Percentiles rank a stretch among this genome's conserved stretches.
These are phyloP conservation scores for Calidris pugnax DNA, from an alignment of 2,113 vertebrate genomes.

Conservation along the genomic window DNA sequence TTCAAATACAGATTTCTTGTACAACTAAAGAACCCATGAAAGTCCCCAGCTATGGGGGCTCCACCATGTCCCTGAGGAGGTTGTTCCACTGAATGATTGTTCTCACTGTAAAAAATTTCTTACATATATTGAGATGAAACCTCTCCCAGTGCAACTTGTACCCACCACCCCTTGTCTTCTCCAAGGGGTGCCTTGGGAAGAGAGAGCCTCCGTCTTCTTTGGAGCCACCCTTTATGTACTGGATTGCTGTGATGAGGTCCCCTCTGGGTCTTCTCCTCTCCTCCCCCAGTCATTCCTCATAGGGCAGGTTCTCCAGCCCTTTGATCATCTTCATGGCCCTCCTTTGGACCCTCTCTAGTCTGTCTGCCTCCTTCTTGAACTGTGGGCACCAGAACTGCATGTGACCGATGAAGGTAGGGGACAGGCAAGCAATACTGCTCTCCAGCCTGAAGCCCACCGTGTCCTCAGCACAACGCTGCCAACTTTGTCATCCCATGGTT, in stretches of 20 bases:
- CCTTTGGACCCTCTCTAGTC: not conserved
- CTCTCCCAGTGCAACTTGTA: not conserved
- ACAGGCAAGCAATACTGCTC: not conserved
- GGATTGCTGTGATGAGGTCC: not conserved
- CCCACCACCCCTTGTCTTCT: not conserved
- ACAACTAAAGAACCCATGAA: not conserved
- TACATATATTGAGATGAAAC: not conserved
- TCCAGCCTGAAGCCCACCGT: not conserved
- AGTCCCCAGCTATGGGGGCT: rapidly evolving
- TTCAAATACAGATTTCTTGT: not conserved
- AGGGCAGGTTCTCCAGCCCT: not conserved
- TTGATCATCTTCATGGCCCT: not conserved
- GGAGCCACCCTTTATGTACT: not conserved
- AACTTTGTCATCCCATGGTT: not conserved
- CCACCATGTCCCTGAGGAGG: not conserved
- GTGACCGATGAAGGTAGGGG: not conserved
- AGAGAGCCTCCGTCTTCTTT: not conserved
- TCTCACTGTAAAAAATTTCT: not conserved
- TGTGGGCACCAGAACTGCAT: not conserved
- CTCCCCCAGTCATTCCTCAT: not conserved
- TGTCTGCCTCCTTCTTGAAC: not conserved
- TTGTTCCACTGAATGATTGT: not conserved
- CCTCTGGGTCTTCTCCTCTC: rapidly evolving
- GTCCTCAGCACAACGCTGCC: not conserved
- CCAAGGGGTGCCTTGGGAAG: not conserved